These are phyloP conservation scores for Euborellia annulipes DNA, from an alignment of 1,140 invertebrate genomes.

Conservation along the genomic window DNA sequence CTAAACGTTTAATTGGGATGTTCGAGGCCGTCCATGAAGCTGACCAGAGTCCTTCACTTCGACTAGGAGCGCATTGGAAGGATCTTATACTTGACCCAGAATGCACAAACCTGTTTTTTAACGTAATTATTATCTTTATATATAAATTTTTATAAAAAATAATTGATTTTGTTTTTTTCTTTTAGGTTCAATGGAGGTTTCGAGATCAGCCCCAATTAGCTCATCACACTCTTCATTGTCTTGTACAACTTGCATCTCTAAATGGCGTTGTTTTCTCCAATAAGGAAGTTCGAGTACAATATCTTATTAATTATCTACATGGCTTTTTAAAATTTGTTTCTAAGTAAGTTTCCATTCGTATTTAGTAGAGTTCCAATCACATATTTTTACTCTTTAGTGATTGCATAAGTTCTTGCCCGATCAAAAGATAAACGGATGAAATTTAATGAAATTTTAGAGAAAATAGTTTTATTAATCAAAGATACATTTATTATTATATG, in stretches of 20 bases:
- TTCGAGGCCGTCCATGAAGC: constrained; percentile 54
- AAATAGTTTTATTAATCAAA: too few relatives aligned
- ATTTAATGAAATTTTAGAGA: too few relatives aligned
- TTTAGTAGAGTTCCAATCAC: too few relatives aligned
- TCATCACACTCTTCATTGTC: constrained; percentile 59
- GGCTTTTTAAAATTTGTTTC: constrained; percentile 49
- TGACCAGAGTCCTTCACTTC: constrained; percentile 44
- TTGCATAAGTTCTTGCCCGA: too few relatives aligned
- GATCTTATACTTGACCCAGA: constrained; percentile 57
- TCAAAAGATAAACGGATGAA: too few relatives aligned
- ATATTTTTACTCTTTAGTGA: too few relatives aligned
- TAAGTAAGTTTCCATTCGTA: constrained; percentile 23
- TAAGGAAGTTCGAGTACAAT: constrained; percentile 43
- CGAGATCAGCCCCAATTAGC: constrained; percentile 52
- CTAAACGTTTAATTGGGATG: constrained; percentile 48
- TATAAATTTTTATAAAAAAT: constrained; percentile 2
- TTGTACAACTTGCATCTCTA: constrained; percentile 64
- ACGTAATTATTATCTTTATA: constrained; percentile 26
- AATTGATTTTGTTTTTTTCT: constrained; percentile 5
- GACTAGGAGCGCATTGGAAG: constrained; percentile 47
- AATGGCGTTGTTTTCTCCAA: constrained; percentile 47
- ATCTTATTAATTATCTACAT: constrained; percentile 51
- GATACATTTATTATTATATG: too few relatives aligned
- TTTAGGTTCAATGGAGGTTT: constrained; percentile 62
- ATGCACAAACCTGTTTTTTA: constrained; percentile 62